Base-by-base conservation (phyloP, 2,888 invertebrate genomes). In the Trissoscelio sp. region DNA sequence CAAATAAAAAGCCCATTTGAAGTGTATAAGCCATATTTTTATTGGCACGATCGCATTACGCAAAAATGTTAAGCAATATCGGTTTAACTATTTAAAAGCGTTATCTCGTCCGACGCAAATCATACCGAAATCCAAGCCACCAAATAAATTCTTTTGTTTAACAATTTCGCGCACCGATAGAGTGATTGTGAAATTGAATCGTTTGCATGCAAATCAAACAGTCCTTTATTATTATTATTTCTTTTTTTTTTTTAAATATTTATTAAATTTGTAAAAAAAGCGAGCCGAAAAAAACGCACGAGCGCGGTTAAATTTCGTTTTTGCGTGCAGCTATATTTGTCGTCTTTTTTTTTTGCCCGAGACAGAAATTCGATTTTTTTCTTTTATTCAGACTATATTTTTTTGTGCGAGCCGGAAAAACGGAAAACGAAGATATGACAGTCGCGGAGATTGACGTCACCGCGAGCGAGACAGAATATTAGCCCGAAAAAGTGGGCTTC, bases 191-290 rank as follows among this genome's bases (percentile, higher is more conserved):
- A 44, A 48, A 55, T 67, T 55, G 67, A 12, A 39, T 39, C 39
- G 67, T 53, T 53, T 67, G 39, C 42, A 67, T 55, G 67, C 28
- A 67, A 67, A 67, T 28, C 28, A 28, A 67, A 66, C 51, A 37
- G 34, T 66, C 12, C 46, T 44, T n/a, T 53, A 28, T 28, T 28
- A 5, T 28, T 6, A 5, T 28, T 28, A 6, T 6, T 28, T 6
- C 28, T 28, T 31, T 31, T 31, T 31, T 66, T 51, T 14, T 22
- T 28, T 0, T 39, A 39, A 64, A 64, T 48, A 48, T 53, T 53
- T 67, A 67, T 55, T 53, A 55, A 53, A 55, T 67, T 28, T 55
- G 28, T 22, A 28, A 37, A 46, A 12, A 18, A 42, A 42, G 16
- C 42, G 42, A 14, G n/a, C n/a, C n/a, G n/a, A n/a, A n/a, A n/a